Base-by-base conservation (phyloP, 2,797 vertebrate genomes). In the Oreonectes daqikongensis region DNA sequence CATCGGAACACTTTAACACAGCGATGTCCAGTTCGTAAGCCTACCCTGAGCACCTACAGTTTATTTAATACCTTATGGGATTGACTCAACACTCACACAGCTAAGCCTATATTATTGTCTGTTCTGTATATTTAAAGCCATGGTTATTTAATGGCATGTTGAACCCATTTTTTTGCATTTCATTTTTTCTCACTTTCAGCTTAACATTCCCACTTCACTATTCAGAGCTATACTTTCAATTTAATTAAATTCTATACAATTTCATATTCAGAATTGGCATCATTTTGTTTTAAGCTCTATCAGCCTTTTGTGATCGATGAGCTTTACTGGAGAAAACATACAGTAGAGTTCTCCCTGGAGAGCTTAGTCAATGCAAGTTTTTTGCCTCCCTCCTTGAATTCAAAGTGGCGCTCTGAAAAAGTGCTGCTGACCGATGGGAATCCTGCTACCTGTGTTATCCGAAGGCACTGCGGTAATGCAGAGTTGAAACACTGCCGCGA, bases 1-100 rank as follows among this genome's bases (percentile, higher is more conserved):
- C 79, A 84, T 88, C 81, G 83, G 86, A 92, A 89, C 85, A 79
- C 83, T 89, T 83, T 83, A 86, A 90, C 85, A 86, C 68, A n/a
- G 48, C 74, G 72, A 42, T 5, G 35, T 82, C 80, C 79, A 84
- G 71, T 84, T 84, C 87, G 28, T 69, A 57, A 65, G 75, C 72
- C 68, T 84, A 84, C 72, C 63, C 71, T 40, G 35, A 67, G 79
- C 75, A 73, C 11, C 52, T 30, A 75, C 75, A 0, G 61, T 80
- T 78, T 86, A 70, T 17, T 3, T 60, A 76, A 57, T 22, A 50
- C 24, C 52, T 52, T 52, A 50, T 15, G 53, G 32, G 20, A 52
- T 28, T 46, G 40, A 17, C 55, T 68, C 57, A 74, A 57, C 35
- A 42, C 72, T 60, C 38, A 74, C 26, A 35, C 40, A 12, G 2